Conservation (phyloP, 2,797 vertebrate species). For the Pachyuromys duprasi region DNA sequence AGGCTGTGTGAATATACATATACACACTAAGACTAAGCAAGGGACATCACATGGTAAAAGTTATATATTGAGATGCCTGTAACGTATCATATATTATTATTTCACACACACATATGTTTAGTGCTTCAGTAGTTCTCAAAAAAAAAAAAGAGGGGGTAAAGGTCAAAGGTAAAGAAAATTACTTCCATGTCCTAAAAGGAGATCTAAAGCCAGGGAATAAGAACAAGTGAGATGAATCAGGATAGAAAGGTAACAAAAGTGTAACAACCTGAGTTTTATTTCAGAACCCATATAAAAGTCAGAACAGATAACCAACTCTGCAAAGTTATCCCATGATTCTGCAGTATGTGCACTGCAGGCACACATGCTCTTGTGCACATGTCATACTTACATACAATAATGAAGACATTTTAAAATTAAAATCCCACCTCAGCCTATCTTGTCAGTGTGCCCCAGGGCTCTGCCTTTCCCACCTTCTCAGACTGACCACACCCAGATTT, state of each 20-base stretch:
- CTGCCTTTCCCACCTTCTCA: background rate
- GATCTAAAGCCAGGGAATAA: background rate
- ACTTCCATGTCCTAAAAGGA: background rate
- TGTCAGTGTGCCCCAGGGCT: too few relatives aligned
- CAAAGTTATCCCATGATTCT: background rate
- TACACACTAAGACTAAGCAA: background rate
- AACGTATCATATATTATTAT: background rate
- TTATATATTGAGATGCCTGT: background rate
- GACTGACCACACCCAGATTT: background rate
- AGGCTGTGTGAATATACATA: background rate
- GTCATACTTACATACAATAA: background rate
- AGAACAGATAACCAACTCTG: background rate
- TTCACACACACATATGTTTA: background rate
- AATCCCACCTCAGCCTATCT: background rate
- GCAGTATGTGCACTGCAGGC: too few relatives aligned
- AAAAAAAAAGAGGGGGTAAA: background rate
- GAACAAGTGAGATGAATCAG: background rate
- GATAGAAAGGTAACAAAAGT: background rate
- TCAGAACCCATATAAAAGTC: background rate
- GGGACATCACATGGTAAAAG: background rate
- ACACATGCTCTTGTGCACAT: background rate
- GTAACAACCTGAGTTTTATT: background rate
- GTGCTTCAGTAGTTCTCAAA: background rate
- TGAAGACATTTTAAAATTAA: background rate
- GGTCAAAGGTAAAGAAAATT: background rate